Conservation (phyloP, 2,113 vertebrate species). For the Lichenostomus cassidix region DNA sequence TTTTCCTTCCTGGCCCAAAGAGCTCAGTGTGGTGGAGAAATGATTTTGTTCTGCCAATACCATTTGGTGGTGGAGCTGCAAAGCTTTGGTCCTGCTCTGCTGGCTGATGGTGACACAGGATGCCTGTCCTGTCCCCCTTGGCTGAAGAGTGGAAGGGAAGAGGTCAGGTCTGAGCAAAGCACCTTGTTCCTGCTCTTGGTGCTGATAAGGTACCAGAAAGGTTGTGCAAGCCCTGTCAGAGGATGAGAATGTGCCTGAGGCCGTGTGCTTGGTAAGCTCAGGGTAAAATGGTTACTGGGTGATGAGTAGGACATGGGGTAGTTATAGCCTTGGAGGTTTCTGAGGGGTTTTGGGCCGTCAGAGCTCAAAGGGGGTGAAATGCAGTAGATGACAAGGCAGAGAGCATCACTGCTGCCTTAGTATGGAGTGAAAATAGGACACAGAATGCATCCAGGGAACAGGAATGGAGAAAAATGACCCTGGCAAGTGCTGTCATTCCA, state of each 20-base stretch:
- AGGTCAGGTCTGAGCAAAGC: slow-evolving; percentile 34
- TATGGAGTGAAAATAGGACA: background rate
- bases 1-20: background rate
- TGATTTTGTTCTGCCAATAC: background rate
- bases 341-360: background rate
- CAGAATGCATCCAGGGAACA: background rate
- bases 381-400: background rate
- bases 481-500: background rate
- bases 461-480: background rate
- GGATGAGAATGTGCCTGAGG: slow-evolving; percentile 44
- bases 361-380: background rate
- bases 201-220: slow-evolving; percentile 4
- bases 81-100: background rate
- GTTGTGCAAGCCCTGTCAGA: slow-evolving; percentile 34
- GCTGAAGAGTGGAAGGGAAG: background rate
- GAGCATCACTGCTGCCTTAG: background rate
- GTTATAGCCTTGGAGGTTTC: background rate
- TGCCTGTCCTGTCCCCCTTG: accelerated
- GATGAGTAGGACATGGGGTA: background rate
- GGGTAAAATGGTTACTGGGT: background rate
- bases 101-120: background rate
- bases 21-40: background rate
- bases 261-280: background rate
- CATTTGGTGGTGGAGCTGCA: background rate
- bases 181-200: background rate